A percentile compares a stretch with the other conserved stretches of the same genome.
Conservation (phyloP, 64 coral and sea anemone genomes). For the Platygyra sinensis region DNA sequence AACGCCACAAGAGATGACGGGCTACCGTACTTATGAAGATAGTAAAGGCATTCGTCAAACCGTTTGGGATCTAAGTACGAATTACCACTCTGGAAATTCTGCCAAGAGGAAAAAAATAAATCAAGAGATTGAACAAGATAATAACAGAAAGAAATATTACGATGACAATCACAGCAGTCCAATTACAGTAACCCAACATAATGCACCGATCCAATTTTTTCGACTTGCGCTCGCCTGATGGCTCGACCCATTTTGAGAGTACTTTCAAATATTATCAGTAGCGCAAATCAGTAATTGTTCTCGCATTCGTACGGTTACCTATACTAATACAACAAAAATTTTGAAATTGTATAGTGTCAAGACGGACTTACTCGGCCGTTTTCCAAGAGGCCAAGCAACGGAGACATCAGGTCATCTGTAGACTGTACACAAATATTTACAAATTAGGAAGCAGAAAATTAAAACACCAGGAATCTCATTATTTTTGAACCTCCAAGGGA, state of each 20-base stretch:
- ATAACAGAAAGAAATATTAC: neutral
- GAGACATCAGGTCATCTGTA: conserved; percentile 74
- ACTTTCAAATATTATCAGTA: no score
- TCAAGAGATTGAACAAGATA: neutral
- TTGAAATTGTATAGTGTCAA: neutral
- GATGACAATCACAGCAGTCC: neutral
- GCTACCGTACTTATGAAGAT: conserved; percentile 84
- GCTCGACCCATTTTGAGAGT: no score
- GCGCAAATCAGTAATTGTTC: no score
- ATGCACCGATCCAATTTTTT: no score
- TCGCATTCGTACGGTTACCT: no score
- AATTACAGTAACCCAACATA: neutral
- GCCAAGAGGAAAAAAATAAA: no score
- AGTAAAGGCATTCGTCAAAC: conserved; percentile 88
- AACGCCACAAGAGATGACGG: conserved; percentile 74
- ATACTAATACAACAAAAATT: no score
- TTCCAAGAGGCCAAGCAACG: conserved; percentile 67
- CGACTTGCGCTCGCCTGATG: no score
- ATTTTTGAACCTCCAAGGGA: no score
- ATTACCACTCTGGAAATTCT: conserved; percentile 26
- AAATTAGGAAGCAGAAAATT: no score
- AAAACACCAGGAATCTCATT: no score
- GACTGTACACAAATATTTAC: conserved; percentile 51
- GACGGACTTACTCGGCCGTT: conserved; percentile 57
- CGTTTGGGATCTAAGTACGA: conserved; percentile 76